Base-by-base conservation (phyloP, 2,113 vertebrate genomes). In the Catharus fuscescens region DNA sequence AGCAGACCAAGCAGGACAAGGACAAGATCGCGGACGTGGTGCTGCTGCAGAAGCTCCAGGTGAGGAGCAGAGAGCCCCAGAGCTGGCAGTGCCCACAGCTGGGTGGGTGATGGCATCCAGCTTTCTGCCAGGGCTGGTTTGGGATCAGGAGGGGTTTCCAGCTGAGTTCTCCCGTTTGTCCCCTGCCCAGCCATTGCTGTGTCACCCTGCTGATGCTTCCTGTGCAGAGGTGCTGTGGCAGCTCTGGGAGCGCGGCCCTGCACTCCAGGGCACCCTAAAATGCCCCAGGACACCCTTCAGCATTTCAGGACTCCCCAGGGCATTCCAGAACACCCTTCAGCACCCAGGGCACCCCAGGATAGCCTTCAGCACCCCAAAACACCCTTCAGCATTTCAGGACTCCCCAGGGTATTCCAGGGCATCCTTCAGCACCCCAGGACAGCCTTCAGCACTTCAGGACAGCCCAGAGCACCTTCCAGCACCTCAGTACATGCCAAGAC, bases 1-100 rank as follows among this genome's bases (percentile, higher is more conserved):
- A 99, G 67, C 99, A 99, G 83, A 99, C 99, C 92, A 99, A 99
- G 96, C 99, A 99, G 73, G 99, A 99, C 97, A 99, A 99, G 95
- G 99, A 99, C 96, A 99, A 99, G 97, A 99, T 99, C 0, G 98
- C 97, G 0, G 99, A 99, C 0, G 98, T 99, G 82, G 99, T 99
- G 53, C 97, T 99, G 65, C 98, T 99, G 53, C 99, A 99, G 97
- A 99, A 99, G 89, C 97, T 99, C 18, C 99, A 99, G 99, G 99
- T 99, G 88, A 92, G 88, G 6, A 7, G 32, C 2, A 26, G 59
- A 50, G 18, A 18, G 26, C 1, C 9, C 7, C 50, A 0, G 50
- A 16, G 59, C 7, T 8, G 59, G 59, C 76, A 50, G 59, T 10
- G 38, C 60, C 77, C 52, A 7, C 6, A 11, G 45, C 28, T 6